Base-by-base conservation (phyloP, 2,797 vertebrate genomes). In the Glossophaga mutica region DNA sequence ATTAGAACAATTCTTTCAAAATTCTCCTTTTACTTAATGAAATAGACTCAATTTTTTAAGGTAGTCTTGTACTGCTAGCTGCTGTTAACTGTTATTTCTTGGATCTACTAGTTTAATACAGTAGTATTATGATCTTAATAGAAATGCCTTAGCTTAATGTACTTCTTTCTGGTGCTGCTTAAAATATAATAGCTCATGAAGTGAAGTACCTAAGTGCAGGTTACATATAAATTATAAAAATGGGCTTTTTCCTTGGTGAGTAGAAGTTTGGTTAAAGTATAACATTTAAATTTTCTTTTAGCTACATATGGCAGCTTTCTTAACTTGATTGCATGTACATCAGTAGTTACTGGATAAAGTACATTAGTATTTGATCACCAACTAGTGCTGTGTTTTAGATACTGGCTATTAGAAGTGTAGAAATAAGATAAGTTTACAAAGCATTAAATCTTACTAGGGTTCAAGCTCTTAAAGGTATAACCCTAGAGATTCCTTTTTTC, bases 1-100 rank as follows among this genome's bases (percentile, higher is more conserved):
- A 55, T 87, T 70, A 65, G 92, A 87, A 96, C 46, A 94, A 87
- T 92, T 90, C 7, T 67, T 89, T 46, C 44, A 96, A 16, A 94
- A 46, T 67, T 86, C n/a, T 42, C 76, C 16, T 89, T 73, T 74
- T 94, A 42, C 5, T 73, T 71, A 85, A 52, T 81, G 34, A 89
- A 83, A 57, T 21, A 16, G 29, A 26, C 24, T 76, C 37, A 18
- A 32, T 82, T 65, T 70, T 73, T 76, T 21, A 55, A 65, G 73
- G 9, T 85, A 84, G 18, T 79, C 3, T 74, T 87, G 3, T 91
- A 57, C 39, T 94, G 6, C 48, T 93, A 62, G 42, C 24, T 94
- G 42, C 37, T 95, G 2, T 88, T 87, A 95, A 39, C 48, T 68
- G 0, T 78, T 91, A 88, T 62, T 92, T 84, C 48, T 89, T 91